These are phyloP conservation scores for Aulostomus chinensis DNA, from an alignment of 2,797 vertebrate species.

Conservation along the genomic window DNA sequence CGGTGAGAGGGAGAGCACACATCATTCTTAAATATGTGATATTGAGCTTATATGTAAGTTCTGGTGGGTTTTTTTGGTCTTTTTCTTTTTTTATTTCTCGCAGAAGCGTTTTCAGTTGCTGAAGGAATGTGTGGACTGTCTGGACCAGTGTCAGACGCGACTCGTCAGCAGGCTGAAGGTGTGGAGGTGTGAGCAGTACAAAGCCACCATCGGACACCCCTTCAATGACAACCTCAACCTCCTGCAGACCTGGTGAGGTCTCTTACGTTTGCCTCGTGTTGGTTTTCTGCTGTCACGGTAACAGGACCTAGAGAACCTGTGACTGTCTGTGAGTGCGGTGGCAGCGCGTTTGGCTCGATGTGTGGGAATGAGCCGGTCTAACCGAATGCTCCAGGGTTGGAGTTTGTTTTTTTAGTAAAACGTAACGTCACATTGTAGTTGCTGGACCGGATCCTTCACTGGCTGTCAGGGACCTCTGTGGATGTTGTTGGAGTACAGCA, in stretches of 20 bases:
- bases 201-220: constrained; percentile 84
- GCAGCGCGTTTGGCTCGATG: too few relatives aligned
- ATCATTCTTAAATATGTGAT: too few relatives aligned
- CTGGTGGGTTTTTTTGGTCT: too few relatives aligned
- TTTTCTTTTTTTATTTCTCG: constrained; percentile 13
- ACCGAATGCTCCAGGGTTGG: too few relatives aligned
- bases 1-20: constrained; percentile 52
- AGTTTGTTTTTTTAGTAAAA: too few relatives aligned
- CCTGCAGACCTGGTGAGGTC: constrained; percentile 86
- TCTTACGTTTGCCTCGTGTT: background rate
- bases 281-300: background rate
- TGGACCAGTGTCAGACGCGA: constrained; percentile 82
- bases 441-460: too few relatives aligned
- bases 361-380: too few relatives aligned
- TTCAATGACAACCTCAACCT: constrained; percentile 85
- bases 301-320: background rate
- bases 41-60: too few relatives aligned
- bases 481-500: too few relatives aligned
- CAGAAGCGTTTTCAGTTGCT: constrained; percentile 81
- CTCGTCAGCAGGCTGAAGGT: constrained; percentile 85
- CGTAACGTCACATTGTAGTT: too few relatives aligned
- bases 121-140: constrained; percentile 76
- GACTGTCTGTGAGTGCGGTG: too few relatives aligned
- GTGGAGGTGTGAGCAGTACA: constrained; percentile 92
- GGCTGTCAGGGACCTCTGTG: too few relatives aligned